Evolutionary conservation across 2,888 invertebrate species (phyloP), one percentile per base, ranked within the genome.

Genomic region (Aricia artaxerxes): DNA sequence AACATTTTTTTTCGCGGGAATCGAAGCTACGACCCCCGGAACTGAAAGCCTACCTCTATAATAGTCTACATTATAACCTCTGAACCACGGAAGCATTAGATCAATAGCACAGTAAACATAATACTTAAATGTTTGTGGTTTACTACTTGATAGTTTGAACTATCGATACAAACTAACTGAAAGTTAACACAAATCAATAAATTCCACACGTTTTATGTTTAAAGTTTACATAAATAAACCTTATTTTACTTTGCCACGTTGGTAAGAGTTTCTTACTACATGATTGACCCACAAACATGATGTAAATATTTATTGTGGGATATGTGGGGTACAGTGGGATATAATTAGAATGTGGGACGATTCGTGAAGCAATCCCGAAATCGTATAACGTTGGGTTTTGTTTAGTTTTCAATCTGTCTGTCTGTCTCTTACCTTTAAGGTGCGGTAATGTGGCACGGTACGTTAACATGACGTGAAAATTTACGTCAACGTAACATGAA

Each of bases 221-320:
- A 35, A 69, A 69, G 13, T 5, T 35, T 31, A 69, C 16, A 4
- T 4, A 69, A 69, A 35, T 35, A 69, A 69, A 69, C 69, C 38
- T 64, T 64, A 69, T 69, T 77, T 60, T 9, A 77, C n/a, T 77
- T 61, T 60, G 57, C 60, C 57, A 40, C 77, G 57, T 77, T 76
- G 38, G 35, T 38, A 40, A 38, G 60, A 77, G 9, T 60, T 60
- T 11, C 16, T 60, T 57, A 77, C 57, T 61, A 40, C 69, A 61
- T 61, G 77, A 77, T 77, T 77, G 61, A 61, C 77, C 77, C n/a
- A 77, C 60, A 77, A 60, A 49, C n/a, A 60, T 24, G 4, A 13
- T 24, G 40, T 77, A 77, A 77, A 77, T 77, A 77, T 77, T 77
- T 77, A 77, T 40, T 69, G 69, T 69, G 69, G 69, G 60, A 11